Conservation (phyloP, 2,113 vertebrate species). For the Epinephelus fuscoguttatus region DNA sequence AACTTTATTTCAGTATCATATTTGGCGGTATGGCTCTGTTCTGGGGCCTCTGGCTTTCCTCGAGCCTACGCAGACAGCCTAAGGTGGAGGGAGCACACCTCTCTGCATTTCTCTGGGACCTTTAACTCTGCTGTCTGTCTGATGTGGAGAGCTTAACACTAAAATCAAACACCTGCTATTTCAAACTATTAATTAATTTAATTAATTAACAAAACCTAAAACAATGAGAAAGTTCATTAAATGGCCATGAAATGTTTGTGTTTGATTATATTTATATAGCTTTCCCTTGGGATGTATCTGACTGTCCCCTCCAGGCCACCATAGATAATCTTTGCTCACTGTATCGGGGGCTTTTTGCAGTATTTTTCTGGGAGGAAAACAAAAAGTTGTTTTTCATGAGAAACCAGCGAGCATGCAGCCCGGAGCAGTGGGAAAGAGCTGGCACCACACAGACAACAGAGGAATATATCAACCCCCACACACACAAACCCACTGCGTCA, state of each 20-base stretch:
- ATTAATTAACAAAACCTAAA: too few relatives aligned
- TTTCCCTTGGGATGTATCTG: not conserved
- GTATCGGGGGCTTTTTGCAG: not conserved
- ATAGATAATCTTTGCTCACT: not conserved
- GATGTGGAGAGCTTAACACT: not conserved
- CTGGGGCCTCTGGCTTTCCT: too few relatives aligned
- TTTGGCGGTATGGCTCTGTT: too few relatives aligned
- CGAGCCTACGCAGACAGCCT: too few relatives aligned
- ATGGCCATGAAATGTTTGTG: not conserved
- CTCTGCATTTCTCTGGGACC: too few relatives aligned
- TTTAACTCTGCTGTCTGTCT: not conserved
- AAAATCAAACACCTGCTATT: not conserved
- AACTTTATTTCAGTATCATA: too few relatives aligned
- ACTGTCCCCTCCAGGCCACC: not conserved
- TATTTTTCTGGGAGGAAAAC: not conserved
- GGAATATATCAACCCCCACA: slow-evolving; percentile 31
- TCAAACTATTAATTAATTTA: not conserved
- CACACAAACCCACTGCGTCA: slow-evolving; percentile 21
- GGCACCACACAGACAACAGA: slow-evolving; percentile 5
- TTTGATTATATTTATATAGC: too few relatives aligned
- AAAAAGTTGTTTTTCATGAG: not conserved
- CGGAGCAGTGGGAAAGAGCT: not conserved
- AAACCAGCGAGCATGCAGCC: not conserved
- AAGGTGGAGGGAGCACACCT: too few relatives aligned
- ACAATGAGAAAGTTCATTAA: not conserved